These are phyloP conservation scores for Mamestra brassicae DNA, from an alignment of 2,888 invertebrate species.

Conservation along the genomic window DNA sequence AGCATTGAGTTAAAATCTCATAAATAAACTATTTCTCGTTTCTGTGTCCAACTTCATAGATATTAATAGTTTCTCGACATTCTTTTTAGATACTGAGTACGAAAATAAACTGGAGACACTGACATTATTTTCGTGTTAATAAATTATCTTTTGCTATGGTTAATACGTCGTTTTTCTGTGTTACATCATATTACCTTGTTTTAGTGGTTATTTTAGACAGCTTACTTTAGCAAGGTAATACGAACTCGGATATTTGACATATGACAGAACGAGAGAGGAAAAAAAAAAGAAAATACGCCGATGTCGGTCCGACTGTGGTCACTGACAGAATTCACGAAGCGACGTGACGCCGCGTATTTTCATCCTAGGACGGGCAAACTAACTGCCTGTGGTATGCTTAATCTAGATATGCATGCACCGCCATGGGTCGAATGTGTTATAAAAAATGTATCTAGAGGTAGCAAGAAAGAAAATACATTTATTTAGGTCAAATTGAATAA, in stretches of 20 bases:
- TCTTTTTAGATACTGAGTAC: slow-evolving; percentile 43
- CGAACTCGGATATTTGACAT: slow-evolving; percentile 10
- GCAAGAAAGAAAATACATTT: too few relatives aligned
- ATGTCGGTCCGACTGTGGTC: not conserved
- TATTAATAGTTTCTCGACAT: slow-evolving; percentile 50
- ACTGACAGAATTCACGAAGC: not conserved
- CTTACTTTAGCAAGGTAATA: slow-evolving; percentile 43
- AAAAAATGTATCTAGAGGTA: too few relatives aligned
- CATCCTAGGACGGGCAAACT: too few relatives aligned
- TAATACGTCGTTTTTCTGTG: slow-evolving; percentile 11
- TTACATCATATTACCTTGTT: slow-evolving; percentile 44
- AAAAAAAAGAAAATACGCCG: not conserved
- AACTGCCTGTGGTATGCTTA: not conserved
- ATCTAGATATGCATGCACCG: not conserved
- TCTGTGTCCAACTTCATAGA: slow-evolving; percentile 11
- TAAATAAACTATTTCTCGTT: slow-evolving; percentile 31
- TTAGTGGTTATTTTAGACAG: slow-evolving; percentile 60
- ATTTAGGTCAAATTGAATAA: too few relatives aligned
- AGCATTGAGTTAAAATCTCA: slow-evolving; percentile 24
- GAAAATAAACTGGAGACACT: slow-evolving; percentile 47
- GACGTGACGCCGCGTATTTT: not conserved
- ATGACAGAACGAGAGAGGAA: not conserved
- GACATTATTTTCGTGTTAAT: slow-evolving; percentile 35
- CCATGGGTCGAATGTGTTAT: not conserved
- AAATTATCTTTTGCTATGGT: slow-evolving; percentile 41